A percentile compares a stretch with the other conserved stretches of the same genome.
phyloP scores from a whole-genome alignment of 1,140 invertebrate genomes.

The Drosophila pallidifrons region DNA sequence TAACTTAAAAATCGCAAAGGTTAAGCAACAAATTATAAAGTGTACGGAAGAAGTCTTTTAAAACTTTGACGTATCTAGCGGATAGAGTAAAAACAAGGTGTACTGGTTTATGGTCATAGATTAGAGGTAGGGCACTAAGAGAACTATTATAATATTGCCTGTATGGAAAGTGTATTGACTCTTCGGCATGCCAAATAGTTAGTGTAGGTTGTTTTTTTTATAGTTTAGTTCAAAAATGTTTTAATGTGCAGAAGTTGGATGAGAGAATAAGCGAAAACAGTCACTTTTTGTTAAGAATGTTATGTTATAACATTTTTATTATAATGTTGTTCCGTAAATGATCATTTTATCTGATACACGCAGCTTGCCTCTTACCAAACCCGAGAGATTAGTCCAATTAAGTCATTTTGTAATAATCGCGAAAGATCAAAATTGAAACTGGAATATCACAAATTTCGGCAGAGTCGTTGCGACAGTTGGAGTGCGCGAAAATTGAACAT shows the following conservation, averaged over 20 bases:
- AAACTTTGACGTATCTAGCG: too few species aligned
- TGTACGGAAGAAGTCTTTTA: background rate
- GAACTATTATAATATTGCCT: too few species aligned
- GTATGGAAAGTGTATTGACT: background rate
- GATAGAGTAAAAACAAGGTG: background rate
- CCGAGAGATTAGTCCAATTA: conserved; percentile 3
- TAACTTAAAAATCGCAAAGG: background rate
- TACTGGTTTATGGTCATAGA: background rate
- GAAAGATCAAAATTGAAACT: conserved; percentile 25
- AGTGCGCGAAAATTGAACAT: conserved; percentile 7
- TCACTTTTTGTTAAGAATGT: background rate
- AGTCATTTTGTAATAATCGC: conserved; percentile 15
- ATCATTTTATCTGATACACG: background rate
- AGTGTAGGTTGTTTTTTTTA: background rate
- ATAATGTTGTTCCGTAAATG: background rate
- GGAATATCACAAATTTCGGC: conserved; percentile 7
- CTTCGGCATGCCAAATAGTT: background rate
- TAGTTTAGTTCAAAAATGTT: background rate
- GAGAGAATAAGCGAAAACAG: background rate
- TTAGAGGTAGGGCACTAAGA: background rate
- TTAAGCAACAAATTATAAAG: background rate
- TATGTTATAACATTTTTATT: background rate
- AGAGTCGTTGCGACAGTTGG: background rate
- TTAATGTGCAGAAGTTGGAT: conserved; percentile 19
- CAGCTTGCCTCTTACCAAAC: background rate